Conservation (phyloP, 2,797 vertebrate genomes). For the Ctenopoma multispine region DNA sequence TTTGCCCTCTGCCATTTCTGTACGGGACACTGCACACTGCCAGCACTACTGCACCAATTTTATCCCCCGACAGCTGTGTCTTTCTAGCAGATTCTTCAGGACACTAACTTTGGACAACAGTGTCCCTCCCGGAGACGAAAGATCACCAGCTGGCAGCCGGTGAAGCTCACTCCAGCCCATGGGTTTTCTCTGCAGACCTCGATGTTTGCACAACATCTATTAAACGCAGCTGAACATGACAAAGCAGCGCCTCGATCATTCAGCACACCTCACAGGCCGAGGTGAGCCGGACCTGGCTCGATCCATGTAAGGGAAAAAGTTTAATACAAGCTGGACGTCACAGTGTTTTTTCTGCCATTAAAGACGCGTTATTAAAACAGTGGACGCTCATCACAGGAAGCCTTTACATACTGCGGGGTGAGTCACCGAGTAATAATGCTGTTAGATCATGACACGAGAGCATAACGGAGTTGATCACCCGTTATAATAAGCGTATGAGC, state of each 20-base stretch:
- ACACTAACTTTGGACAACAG: slow-evolving; percentile 86
- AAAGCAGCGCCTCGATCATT: slow-evolving; percentile 23
- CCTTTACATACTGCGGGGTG: slow-evolving; percentile 84
- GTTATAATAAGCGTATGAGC: slow-evolving; percentile 76
- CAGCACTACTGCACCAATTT: slow-evolving; percentile 83
- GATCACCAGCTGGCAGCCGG: slow-evolving; percentile 74
- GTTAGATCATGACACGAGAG: slow-evolving; percentile 83
- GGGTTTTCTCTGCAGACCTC: slow-evolving; percentile 45
- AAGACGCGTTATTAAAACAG: slow-evolving; percentile 79
- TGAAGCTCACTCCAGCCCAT: slow-evolving; percentile 50
- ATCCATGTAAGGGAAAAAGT: slow-evolving; percentile 87
- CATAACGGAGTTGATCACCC: slow-evolving; percentile 74
- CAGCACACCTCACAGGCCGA: slow-evolving; percentile 19
- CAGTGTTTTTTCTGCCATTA: slow-evolving; percentile 70
- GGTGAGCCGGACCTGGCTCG: slow-evolving; percentile 57
- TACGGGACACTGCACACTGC: slow-evolving; percentile 62
- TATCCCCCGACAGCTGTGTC: slow-evolving; percentile 87
- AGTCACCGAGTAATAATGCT: slow-evolving; percentile 86
- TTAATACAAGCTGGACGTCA: slow-evolving; percentile 74
- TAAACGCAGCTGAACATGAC: slow-evolving; percentile 22
- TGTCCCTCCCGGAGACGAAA: slow-evolving; percentile 75
- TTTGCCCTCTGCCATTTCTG: slow-evolving; percentile 83
- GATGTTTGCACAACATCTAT: slow-evolving; percentile 11
- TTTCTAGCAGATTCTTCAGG: slow-evolving; percentile 85
- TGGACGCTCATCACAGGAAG: slow-evolving; percentile 67